Conservation (phyloP, 2,797 vertebrate genomes). For the Kryptopterus vitreolus region DNA sequence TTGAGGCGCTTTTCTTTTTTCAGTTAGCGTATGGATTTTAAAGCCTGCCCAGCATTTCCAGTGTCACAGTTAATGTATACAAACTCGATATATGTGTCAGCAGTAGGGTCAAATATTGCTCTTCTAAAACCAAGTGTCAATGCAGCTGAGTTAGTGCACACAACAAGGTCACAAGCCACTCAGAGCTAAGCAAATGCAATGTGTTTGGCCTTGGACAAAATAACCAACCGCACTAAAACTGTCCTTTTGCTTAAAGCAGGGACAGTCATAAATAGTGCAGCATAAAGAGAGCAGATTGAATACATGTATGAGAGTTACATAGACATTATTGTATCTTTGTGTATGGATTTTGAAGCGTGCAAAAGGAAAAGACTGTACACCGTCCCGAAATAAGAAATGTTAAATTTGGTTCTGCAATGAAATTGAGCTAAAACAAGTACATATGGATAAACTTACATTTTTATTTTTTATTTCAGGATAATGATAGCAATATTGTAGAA, state of each 20-base stretch:
- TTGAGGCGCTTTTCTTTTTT: constrained; percentile 14
- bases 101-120: constrained; percentile 35
- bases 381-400: neutral
- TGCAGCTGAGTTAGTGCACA: constrained; percentile 24
- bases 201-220: constrained; percentile 34
- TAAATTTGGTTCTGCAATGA: neutral
- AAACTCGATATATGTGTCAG: constrained; percentile 43
- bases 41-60: constrained; percentile 1
- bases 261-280: neutral
- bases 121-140: constrained; percentile 31
- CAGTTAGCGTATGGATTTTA: constrained; percentile 26
- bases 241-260: constrained; percentile 22
- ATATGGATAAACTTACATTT: too few species aligned
- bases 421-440: neutral
- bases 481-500: too few species aligned
- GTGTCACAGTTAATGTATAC: constrained; percentile 26
- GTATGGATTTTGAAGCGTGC: neutral
- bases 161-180: constrained; percentile 33
- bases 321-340: neutral
- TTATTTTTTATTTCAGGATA: too few species aligned
- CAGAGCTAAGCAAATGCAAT: constrained; percentile 39
- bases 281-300: neutral
- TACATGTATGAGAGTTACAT: neutral
- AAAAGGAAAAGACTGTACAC: neutral
- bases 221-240: constrained; percentile 8